Evolutionary conservation across 2,113 vertebrate genomes (phyloP).

Genomic region (Myxocyprinus asiaticus): DNA sequence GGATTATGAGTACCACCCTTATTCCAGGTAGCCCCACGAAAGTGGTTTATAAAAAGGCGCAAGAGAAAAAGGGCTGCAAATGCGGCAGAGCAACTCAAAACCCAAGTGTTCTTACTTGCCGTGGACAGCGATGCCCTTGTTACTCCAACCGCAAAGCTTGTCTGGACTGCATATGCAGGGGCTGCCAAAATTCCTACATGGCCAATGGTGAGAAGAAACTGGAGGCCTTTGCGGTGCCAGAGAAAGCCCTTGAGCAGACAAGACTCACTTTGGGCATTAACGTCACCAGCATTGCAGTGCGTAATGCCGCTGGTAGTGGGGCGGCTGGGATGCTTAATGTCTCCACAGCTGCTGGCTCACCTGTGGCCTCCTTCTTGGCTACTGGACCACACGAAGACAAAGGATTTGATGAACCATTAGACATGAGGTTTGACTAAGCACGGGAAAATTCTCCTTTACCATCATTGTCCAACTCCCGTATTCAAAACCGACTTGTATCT

Average conservation of each 20-base stretch:
- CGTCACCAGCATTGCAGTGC: constrained; percentile 94
- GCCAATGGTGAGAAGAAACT: constrained; percentile 99
- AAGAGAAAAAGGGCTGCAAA: constrained; percentile 99
- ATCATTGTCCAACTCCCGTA: constrained; percentile 33
- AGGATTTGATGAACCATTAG: constrained; percentile 94
- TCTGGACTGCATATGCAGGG: constrained; percentile 98
- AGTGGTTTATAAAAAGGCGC: constrained; percentile 96
- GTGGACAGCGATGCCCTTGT: constrained; percentile 98
- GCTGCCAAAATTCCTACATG: constrained; percentile 99
- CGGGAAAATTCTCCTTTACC: constrained; percentile 61
- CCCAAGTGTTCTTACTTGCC: constrained; percentile 99
- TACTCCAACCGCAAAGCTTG: constrained; percentile 99
- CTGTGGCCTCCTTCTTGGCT: constrained; percentile 71
- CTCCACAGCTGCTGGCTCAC: constrained; percentile 85
- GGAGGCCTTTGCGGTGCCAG: constrained; percentile 98
- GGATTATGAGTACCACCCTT: constrained; percentile 84
- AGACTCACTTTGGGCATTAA: constrained; percentile 99
- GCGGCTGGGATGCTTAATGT: constrained; percentile 83
- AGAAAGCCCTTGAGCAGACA: constrained; percentile 99
- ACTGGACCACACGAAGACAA: constrained; percentile 87
- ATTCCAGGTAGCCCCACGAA: constrained; percentile 93
- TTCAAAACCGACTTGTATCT: constrained; percentile 52
- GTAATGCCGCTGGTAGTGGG: constrained; percentile 84
- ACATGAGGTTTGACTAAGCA: constrained; percentile 96
- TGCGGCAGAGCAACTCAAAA: constrained; percentile 99